These are phyloP conservation scores for Nannospalax galili DNA, from an alignment of 2,113 vertebrate species.

Conservation along the genomic window DNA sequence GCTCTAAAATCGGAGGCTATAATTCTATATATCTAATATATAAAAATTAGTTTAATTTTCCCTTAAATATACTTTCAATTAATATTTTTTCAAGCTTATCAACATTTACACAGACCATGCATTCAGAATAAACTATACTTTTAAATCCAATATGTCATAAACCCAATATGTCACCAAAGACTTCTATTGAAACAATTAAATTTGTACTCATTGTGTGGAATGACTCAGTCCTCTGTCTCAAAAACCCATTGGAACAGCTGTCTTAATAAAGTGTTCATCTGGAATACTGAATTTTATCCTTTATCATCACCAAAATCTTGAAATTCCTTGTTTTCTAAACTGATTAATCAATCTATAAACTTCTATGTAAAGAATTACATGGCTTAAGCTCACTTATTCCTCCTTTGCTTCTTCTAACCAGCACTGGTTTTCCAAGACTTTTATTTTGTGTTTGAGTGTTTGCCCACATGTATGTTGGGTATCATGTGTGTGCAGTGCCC, in stretches of 20 bases:
- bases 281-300: neutral
- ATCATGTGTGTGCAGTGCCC: too few species aligned
- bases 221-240: neutral
- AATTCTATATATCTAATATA: neutral
- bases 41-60: slow-evolving; percentile 35
- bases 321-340: neutral
- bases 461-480: too few species aligned
- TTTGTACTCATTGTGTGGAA: neutral
- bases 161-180: neutral
- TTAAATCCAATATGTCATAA: neutral
- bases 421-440: neutral
- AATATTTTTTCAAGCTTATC: slow-evolving; percentile 13
- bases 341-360: neutral
- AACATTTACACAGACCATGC: slow-evolving; percentile 15
- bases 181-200: neutral
- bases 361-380: neutral
- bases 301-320: neutral
- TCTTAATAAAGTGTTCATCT: neutral
- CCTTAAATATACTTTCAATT: slow-evolving; percentile 36
- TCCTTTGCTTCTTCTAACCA: neutral
- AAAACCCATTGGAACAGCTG: neutral
- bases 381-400: neutral
- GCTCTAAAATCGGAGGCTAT: slow-evolving; percentile 24
- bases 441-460: neutral
- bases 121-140: neutral